Evolutionary conservation across 2,797 vertebrate species (phyloP).

Genomic region (Amazona ochrocephala): DNA sequence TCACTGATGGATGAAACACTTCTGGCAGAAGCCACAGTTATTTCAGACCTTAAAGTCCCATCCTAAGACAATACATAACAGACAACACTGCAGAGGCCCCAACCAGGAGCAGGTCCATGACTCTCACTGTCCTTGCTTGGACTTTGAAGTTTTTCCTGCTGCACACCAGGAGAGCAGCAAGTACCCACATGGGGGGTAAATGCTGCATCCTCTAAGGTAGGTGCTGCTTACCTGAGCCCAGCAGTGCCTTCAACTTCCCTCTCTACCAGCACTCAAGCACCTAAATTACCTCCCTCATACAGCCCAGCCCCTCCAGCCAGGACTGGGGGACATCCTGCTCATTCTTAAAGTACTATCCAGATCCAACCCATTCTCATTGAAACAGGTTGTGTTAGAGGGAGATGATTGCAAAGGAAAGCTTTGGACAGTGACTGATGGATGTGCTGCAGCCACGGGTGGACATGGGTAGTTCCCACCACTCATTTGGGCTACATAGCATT

Average conservation of each 20-base stretch:
- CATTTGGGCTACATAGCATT: not conserved
- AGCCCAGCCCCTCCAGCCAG: not conserved
- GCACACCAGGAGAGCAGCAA: not conserved
- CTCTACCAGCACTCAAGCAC: not conserved
- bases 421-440: not conserved
- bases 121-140: not conserved
- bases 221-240: not conserved
- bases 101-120: not conserved
- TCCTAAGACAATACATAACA: not conserved
- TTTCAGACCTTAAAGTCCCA: not conserved
- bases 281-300: not conserved
- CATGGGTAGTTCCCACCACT: not conserved
- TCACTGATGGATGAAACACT: not conserved
- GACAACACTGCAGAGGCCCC: not conserved
- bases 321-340: not conserved
- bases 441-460: not conserved
- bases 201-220: rapidly evolving
- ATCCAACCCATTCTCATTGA: not conserved
- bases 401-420: not conserved
- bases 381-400: not conserved
- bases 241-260: not conserved
- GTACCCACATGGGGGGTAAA: not conserved
- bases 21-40: not conserved
- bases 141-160: not conserved
- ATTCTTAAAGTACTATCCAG: not conserved